These are phyloP conservation scores for Heliconius ismenius DNA, from an alignment of 2,888 invertebrate genomes.

Conservation along the genomic window DNA sequence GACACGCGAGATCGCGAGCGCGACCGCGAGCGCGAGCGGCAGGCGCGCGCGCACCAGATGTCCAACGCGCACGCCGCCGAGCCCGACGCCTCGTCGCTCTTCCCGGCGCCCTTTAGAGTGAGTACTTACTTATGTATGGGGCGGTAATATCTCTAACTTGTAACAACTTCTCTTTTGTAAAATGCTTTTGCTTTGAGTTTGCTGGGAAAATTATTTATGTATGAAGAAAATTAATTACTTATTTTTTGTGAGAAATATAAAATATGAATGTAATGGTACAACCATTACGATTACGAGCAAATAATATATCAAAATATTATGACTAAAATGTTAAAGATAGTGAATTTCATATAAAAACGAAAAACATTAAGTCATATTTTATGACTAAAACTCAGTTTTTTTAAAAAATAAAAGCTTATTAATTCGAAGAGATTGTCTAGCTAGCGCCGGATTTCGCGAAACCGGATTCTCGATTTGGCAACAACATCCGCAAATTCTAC, in stretches of 20 bases:
- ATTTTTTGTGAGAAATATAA: no score
- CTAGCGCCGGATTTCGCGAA: conserved; percentile 33
- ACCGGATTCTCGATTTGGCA: conserved; percentile 43
- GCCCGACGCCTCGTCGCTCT: conserved; percentile 82
- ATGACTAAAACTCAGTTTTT: not conserved
- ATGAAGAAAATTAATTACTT: no score
- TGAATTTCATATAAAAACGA: not conserved
- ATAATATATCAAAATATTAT: no score
- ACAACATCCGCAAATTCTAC: conserved; percentile 41
- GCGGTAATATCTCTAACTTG: not conserved
- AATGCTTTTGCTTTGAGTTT: no score
- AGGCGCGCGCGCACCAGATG: conserved; percentile 89
- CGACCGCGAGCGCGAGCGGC: conserved; percentile 89
- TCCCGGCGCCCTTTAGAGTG: conserved; percentile 85
- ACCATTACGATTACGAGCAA: no score
- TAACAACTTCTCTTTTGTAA: no score
- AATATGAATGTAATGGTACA: no score
- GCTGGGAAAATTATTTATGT: no score
- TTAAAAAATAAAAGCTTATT: conserved; percentile 36
- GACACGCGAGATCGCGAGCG: conserved; percentile 85
- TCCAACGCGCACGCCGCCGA: conserved; percentile 84
- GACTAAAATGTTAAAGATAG: no score
- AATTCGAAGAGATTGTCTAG: conserved; percentile 38
- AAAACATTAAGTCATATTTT: not conserved
- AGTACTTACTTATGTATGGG: conserved; percentile 51